Percentiles rank a stretch among this genome's conserved stretches.
These are phyloP conservation scores for Micrastur ruficollis DNA, from an alignment of 2,797 vertebrate species.

Conservation along the genomic window DNA sequence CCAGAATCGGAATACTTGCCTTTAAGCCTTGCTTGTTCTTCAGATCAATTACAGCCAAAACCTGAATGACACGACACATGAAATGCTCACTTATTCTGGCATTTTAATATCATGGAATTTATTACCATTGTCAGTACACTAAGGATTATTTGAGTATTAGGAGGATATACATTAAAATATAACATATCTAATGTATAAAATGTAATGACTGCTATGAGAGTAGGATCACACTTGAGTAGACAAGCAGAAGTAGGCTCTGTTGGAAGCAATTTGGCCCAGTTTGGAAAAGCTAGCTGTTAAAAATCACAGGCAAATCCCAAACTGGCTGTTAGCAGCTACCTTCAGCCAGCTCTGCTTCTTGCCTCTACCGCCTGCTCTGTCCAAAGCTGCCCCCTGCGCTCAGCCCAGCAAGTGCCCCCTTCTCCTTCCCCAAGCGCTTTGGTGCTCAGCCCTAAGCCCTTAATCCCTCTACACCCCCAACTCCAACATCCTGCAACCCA, in stretches of 20 bases:
- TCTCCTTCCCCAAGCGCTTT: background rate
- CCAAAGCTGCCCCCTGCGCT: background rate
- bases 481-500: background rate
- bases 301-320: slow-evolving; percentile 21
- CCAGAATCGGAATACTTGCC: background rate
- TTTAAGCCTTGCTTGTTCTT: background rate
- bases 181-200: slow-evolving; percentile 24
- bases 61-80: background rate
- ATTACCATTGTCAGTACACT: background rate
- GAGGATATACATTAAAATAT: slow-evolving; percentile 32
- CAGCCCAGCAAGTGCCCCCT: background rate
- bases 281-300: slow-evolving; percentile 14
- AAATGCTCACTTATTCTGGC: background rate
- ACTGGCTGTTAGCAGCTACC: background rate
- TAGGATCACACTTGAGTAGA: slow-evolving; percentile 2
- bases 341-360: background rate
- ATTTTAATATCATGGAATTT: background rate
- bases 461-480: fast-evolving
- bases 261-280: slow-evolving; percentile 44
- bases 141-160: slow-evolving; percentile 46
- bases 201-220: slow-evolving; percentile 21
- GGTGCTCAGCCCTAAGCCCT: background rate
- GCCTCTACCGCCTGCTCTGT: background rate
- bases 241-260: slow-evolving; percentile 13
- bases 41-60: background rate